Evolutionary conservation across 2,113 vertebrate species (phyloP).

Genomic region (Helogale parvula): DNA sequence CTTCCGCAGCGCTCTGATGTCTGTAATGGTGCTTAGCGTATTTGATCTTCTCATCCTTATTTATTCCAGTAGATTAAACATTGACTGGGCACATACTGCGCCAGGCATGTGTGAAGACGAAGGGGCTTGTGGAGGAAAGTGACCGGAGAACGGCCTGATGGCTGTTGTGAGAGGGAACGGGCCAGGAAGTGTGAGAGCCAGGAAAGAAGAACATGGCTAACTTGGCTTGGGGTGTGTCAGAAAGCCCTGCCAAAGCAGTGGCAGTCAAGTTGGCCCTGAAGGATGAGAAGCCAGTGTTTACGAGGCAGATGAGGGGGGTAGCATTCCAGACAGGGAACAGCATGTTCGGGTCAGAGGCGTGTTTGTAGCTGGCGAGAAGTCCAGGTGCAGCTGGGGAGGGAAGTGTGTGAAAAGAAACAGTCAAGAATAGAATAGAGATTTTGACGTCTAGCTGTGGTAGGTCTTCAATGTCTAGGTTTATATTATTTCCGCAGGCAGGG

Average conservation of each 20-base stretch:
- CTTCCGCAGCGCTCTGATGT: not conserved
- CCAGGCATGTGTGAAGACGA: not conserved
- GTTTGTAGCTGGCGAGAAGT: not conserved
- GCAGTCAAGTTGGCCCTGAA: not conserved
- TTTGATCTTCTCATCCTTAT: not conserved
- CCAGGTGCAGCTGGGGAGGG: not conserved
- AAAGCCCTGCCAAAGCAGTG: not conserved
- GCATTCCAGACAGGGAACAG: not conserved
- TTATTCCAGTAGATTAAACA: not conserved
- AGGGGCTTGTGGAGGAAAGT: not conserved
- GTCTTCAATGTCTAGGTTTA: not conserved
- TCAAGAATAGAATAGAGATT: not conserved
- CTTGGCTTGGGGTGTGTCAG: not conserved
- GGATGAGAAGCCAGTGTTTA: not conserved
- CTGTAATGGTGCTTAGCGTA: not conserved
- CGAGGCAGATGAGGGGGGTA: not conserved
- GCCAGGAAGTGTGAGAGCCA: not conserved
- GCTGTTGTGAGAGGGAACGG: not conserved
- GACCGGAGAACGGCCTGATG: not conserved
- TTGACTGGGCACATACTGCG: not conserved
- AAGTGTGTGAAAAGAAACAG: not conserved
- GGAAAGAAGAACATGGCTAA: not conserved
- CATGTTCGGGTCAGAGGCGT: not conserved
- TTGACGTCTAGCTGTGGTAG: not conserved
- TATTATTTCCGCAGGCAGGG: slow-evolving; percentile 27